Evolutionary conservation across 2,797 vertebrate genomes (phyloP), one percentile per base, ranked within the genome.

Genomic region (Poeciliopsis presidionis): DNA sequence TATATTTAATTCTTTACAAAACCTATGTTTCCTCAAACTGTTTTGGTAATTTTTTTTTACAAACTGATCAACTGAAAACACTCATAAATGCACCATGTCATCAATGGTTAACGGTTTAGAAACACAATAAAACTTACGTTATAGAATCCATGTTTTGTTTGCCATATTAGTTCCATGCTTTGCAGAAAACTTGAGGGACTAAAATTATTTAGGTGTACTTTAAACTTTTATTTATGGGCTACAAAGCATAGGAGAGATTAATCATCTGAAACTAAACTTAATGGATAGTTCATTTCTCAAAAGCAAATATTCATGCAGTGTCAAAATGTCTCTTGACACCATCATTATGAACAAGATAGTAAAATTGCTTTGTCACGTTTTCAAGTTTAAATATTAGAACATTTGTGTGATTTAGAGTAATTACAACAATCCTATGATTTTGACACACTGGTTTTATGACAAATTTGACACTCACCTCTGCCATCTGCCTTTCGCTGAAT

Each of bases 401-500:
- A 63, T 63, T 7, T 63, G 59, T 13, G 5, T 0, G 14, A 18
- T 33, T 63, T 33, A 33, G n/a, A 5, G 11, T 59, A 63, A 63
- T 63, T 7, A 30, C 59, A 33, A 18, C 16, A 33, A 63, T 36
- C 30, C 2, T 14, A 36, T 63, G 14, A 14, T 20, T 22, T 20
- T 59, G 18, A 30, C 53, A 43, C 41, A 28, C 8, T 59, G 16
- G 11, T n/a, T 45, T 45, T 28, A 53, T 8, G 2, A 11, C 20
- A 16, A 33, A 33, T 20, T 20, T 22, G 45, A 67, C 46, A 46
- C 65, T 81, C 11, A 83, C 87, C 76, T 5, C 20, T 57, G 55
- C 55, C 28, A n/a, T 28, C n/a, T 57, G 55, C n/a, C n/a, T 57
- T 57, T n/a, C 45, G 7, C 11, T 81, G 69, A 49, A 86, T 73